Evolutionary conservation across 2,797 vertebrate species (phyloP).

Genomic region (Vultur gryphus): DNA sequence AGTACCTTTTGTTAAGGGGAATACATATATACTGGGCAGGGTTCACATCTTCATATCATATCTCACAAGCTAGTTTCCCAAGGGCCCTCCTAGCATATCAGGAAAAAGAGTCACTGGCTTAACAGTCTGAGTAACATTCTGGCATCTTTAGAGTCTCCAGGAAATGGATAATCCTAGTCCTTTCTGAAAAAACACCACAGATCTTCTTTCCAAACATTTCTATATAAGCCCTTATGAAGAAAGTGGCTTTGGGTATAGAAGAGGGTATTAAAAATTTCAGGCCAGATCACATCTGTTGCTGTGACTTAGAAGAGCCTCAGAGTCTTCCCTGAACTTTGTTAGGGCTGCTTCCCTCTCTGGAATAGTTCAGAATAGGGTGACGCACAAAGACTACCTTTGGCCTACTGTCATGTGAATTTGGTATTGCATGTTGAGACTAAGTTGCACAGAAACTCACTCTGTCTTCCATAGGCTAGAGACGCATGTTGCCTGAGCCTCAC

Average conservation of each 20-base stretch:
- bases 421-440: not conserved
- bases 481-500: rapidly evolving
- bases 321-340: not conserved
- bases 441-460: not conserved
- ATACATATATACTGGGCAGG: not conserved
- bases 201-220: not conserved
- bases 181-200: not conserved
- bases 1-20: not conserved
- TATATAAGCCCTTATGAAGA: not conserved
- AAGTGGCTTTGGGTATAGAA: not conserved
- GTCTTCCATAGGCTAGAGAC: not conserved
- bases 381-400: not conserved
- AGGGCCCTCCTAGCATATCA: not conserved
- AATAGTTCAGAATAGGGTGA: not conserved
- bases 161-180: not conserved
- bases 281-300: not conserved
- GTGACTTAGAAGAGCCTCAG: not conserved
- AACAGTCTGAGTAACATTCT: not conserved
- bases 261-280: not conserved
- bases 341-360: not conserved
- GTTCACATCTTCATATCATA: not conserved
- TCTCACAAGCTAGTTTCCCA: not conserved
- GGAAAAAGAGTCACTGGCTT: not conserved
- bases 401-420: not conserved
- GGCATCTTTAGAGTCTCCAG: not conserved